These are phyloP conservation scores for Callimorpha dominula DNA, from an alignment of 2,888 invertebrate species.

Conservation along the genomic window DNA sequence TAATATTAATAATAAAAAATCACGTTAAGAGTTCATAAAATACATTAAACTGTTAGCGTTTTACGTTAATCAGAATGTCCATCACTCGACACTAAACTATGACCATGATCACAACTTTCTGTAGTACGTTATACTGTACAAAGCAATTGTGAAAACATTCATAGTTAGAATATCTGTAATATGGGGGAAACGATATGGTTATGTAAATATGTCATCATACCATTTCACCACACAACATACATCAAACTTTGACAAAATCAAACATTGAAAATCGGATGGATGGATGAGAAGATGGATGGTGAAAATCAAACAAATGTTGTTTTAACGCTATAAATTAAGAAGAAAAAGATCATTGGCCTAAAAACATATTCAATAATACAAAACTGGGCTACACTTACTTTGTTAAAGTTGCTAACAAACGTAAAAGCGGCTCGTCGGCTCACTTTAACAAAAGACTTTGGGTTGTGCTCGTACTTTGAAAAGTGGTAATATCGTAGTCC, in stretches of 20 bases:
- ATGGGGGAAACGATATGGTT: not conserved
- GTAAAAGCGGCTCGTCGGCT: too few species aligned
- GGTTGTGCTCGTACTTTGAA: too few species aligned
- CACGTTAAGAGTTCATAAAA: too few species aligned
- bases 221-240: not conserved
- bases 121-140: too few species aligned
- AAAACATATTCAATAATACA: not conserved
- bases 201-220: not conserved
- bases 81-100: too few species aligned
- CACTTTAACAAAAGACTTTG: too few species aligned
- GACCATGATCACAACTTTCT: too few species aligned
- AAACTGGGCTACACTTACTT: not conserved
- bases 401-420: not conserved
- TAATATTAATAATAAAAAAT: too few species aligned
- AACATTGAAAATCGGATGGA: not conserved
- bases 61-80: too few species aligned
- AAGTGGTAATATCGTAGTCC: too few species aligned
- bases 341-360: not conserved
- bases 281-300: not conserved
- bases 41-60: too few species aligned
- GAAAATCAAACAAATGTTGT: slow-evolving; percentile 1
- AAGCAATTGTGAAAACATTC: too few species aligned
- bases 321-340: not conserved
- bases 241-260: not conserved
- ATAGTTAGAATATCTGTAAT: not conserved